phyloP scores from a whole-genome alignment of 64 coral and sea anemone genomes.

The Porites lutea region DNA sequence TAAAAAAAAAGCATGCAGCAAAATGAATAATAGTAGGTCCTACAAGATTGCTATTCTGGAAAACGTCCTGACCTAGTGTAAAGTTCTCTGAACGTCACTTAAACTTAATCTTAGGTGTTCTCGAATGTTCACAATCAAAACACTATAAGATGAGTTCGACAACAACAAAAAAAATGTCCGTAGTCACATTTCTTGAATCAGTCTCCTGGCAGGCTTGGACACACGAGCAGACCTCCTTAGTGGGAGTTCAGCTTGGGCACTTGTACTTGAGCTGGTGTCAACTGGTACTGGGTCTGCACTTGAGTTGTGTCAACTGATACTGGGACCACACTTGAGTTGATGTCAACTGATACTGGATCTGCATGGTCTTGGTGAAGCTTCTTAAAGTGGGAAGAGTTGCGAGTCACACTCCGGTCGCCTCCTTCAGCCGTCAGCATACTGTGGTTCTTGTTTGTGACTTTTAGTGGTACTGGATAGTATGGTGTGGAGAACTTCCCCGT shows the following conservation, averaged over 20 bases:
- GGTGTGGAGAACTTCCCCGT: constrained; percentile 37
- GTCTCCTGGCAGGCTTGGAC: neutral
- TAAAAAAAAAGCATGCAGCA: neutral
- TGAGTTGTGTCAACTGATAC: neutral
- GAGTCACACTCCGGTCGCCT: constrained; percentile 20
- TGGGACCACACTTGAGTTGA: neutral
- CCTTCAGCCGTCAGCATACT: constrained; percentile 56
- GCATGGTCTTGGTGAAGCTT: constrained; percentile 6
- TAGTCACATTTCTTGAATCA: neutral
- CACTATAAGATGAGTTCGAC: neutral
- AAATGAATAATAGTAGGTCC: neutral
- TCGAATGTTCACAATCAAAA: neutral
- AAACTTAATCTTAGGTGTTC: neutral
- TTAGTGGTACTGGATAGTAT: constrained; percentile 40
- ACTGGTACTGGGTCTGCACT: neutral
- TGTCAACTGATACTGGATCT: neutral
- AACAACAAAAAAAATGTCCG: neutral
- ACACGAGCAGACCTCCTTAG: constrained; percentile 1
- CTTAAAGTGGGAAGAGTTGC: constrained; percentile 64
- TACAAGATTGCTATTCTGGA: neutral
- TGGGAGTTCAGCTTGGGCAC: neutral
- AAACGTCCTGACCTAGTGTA: neutral
- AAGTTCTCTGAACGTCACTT: neutral
- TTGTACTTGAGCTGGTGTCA: neutral
- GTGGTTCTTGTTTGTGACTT: constrained; percentile 38